A percentile compares a stretch with the other conserved stretches of the same genome.
These are phyloP conservation scores for Pavo muticus DNA, from an alignment of 2,113 vertebrate species.

Conservation along the genomic window DNA sequence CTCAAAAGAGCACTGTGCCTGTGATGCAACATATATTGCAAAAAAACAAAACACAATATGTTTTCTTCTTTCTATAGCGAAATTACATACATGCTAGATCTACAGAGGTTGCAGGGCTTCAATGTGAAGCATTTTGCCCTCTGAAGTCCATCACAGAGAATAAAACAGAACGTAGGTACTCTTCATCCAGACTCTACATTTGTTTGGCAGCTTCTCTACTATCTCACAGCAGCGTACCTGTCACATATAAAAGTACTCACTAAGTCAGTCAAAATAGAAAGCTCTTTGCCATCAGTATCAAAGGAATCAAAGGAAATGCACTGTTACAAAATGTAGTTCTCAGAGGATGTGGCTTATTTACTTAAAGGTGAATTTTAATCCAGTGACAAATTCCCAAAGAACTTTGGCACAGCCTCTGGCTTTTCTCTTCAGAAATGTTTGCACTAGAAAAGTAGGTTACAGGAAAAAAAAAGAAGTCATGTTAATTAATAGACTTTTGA, in stretches of 20 bases:
- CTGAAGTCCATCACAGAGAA: conserved; percentile 1
- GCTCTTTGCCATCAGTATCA: neutral
- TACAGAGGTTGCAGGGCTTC: neutral
- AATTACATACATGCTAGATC: neutral
- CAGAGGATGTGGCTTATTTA: conserved; percentile 1
- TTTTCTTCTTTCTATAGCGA: conserved; percentile 7
- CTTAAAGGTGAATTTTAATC: conserved; percentile 62
- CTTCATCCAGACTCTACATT: neutral
- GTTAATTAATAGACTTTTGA: conserved; percentile 21
- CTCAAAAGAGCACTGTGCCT: neutral
- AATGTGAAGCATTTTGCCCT: conserved; percentile 7
- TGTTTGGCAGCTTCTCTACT: conserved; percentile 31
- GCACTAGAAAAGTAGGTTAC: conserved; percentile 42
- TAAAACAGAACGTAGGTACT: neutral
- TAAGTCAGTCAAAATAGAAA: conserved; percentile 39
- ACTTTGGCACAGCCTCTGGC: neutral
- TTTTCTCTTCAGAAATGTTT: conserved; percentile 28
- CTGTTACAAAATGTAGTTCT: neutral
- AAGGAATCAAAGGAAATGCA: neutral
- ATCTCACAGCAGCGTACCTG: neutral
- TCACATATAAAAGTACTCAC: conserved; percentile 1
- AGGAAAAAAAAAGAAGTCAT: neutral
- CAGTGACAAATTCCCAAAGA: conserved; percentile 28
- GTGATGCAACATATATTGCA: neutral
- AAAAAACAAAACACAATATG: neutral